Base-by-base conservation (phyloP, 1,140 invertebrate species). In the Zaprionus inermis region DNA sequence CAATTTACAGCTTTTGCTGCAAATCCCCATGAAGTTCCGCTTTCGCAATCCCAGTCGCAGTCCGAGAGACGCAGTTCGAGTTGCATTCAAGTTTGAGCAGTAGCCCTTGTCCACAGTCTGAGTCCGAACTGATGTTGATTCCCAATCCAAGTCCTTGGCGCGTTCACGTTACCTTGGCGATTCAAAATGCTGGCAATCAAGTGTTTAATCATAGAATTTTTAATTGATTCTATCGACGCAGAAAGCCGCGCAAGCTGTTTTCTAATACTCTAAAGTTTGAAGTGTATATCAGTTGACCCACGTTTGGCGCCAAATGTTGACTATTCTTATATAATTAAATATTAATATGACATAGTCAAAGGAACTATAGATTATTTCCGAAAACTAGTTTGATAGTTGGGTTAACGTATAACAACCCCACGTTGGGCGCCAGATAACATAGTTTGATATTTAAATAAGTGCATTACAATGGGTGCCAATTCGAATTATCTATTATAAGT, bases 181-280 rank as follows among this genome's bases (percentile, higher is more conserved):
- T 78, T 73, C 63, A 78, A 85, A 86, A 86, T 79, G 76, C 70
- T 16, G n/a, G 63, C 83, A 86, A 88, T 86, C 83, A 86, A 88
- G 83, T 88, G 83, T 79, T 82, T 82, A 86, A 86, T 86, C 83
- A 88, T 78, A 79, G 83, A 82, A 88, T 86, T 86, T 86, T 86
- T 88, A 86, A 82, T 86, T 86, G 83, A 88, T 88, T 86, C 72
- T 76, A 66, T 32, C 64, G 79, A 77, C 54, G 81, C 81, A 74
- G 66, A 52, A 63, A 41, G 41, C 56, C 63, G 41, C 63, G n/a
- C 54, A 57, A 76, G 73, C 56, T 72, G 22, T 34, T 56, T 56
- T 56, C n/a, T 55, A n/a, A 18, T 44, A 38, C 44, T 9, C 11
- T 16, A 2, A 28, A 3, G 3, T 28, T 28, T 28, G 24, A 28